Base-by-base conservation (phyloP, 2,113 vertebrate genomes). In the Caloenas nicobarica region DNA sequence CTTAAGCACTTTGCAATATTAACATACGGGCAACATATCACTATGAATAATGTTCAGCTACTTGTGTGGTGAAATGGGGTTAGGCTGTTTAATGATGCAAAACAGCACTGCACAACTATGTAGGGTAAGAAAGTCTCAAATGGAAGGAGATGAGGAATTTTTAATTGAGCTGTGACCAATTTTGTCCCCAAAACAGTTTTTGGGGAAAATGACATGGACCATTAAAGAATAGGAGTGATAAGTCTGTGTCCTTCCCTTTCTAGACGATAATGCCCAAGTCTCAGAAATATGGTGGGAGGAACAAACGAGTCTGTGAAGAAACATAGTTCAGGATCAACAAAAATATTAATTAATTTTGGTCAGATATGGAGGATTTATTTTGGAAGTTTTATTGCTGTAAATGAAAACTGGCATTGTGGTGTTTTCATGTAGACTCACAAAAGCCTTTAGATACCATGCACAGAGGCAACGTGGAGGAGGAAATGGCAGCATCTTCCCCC, bases 1-100 rank as follows among this genome's bases (percentile, higher is more conserved):
- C 71, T 81, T 76, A 46, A 93, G 85, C 40, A 34, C 46, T 96
- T 77, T 57, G 80, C 73, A 86, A 89, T 88, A 96, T 93, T 86
- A 95, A 80, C 69, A 77, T 46, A 84, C 54, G 78, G 76, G 58
- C 78, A 88, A 33, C 71, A 72, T 91, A 91, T 95, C 80, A 64
- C 57, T 53, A 0, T 80, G 80, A 85, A 83, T 86, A 85, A 91
- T 8, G 1, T 61, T 77, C 89, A 94, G 65, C 77, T 0, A 1
- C 70, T 88, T 0, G 0, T 58, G 79, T 81, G 77, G 61, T 92
- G 69, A 62, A 92, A 88, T 48, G 74, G 16, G 42, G 46, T 87
- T 91, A 91, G 86, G 42, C 74, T 73, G 70, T 71, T 96, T 79
- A 90, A 76, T 88, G 84, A 80, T 92, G 71, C 46, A 86, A 69